Evolutionary conservation across 2,797 vertebrate genomes (phyloP).

Genomic region (Leuciscus waleckii): DNA sequence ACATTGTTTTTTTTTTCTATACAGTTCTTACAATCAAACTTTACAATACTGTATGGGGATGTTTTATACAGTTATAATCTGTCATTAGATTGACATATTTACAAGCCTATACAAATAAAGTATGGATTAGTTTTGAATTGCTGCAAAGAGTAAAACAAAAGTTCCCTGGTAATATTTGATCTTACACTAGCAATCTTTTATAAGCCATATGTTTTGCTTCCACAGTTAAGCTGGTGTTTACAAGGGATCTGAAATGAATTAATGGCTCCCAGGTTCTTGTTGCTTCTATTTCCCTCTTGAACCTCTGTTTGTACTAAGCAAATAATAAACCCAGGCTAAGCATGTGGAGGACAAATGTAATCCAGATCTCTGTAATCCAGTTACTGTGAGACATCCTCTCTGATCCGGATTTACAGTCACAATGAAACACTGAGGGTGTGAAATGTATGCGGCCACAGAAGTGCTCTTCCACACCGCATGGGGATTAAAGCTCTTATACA

Average conservation of each 20-base stretch:
- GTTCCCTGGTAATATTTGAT: neutral
- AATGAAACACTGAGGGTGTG: conserved; percentile 49
- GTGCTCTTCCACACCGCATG: conserved; percentile 30
- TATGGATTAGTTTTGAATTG: neutral
- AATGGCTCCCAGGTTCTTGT: conserved; percentile 32
- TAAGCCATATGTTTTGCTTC: neutral
- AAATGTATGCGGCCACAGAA: conserved; percentile 32
- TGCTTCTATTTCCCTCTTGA: conserved; percentile 32
- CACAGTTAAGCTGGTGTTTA: conserved; percentile 38
- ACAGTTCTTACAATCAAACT: neutral
- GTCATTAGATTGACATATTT: neutral
- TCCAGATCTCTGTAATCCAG: conserved; percentile 53
- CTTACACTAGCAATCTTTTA: neutral
- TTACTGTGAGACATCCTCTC: conserved; percentile 44
- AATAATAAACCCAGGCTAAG: conserved; percentile 49
- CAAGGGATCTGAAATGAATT: conserved; percentile 34
- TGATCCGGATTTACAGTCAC: conserved; percentile 54
- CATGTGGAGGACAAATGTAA: conserved; percentile 51
- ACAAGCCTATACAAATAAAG: neutral
- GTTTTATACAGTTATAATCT: neutral
- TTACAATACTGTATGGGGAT: neutral
- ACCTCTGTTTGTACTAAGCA: conserved; percentile 31
- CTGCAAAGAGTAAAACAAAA: too few relatives aligned
- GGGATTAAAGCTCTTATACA: conserved; percentile 30
- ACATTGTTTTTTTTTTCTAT: too few relatives aligned